Conservation (phyloP, 2,797 vertebrate species). For the Mormyrus proboscirostris region DNA sequence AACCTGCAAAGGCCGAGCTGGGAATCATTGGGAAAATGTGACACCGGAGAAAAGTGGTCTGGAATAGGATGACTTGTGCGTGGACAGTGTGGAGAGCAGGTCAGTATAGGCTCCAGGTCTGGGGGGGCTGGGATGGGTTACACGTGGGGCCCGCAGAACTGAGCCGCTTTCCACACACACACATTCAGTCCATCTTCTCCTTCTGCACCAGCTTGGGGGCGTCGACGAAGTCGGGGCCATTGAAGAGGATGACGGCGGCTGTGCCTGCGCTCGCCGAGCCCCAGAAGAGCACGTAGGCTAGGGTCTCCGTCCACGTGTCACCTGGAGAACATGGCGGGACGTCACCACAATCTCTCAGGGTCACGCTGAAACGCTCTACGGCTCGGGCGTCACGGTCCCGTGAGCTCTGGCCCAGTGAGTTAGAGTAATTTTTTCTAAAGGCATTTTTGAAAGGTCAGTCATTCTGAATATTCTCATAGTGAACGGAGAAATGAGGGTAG, state of each 20-base stretch:
- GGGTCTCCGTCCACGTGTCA: constrained; percentile 90
- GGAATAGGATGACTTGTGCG: neutral
- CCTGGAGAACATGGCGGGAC: constrained; percentile 56
- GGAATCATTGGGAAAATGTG: neutral
- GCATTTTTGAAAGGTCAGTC: neutral
- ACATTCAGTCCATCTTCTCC: constrained; percentile 98
- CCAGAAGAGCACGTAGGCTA: constrained; percentile 94
- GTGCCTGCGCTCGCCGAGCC: constrained; percentile 81
- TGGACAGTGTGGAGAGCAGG: constrained; percentile 64
- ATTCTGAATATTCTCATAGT: neutral
- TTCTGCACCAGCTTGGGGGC: constrained; percentile 88
- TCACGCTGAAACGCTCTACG: neutral
- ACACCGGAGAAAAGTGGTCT: neutral
- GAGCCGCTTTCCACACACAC: constrained; percentile 94
- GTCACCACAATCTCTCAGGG: neutral
- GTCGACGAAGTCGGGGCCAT: constrained; percentile 91
- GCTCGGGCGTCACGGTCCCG: neutral
- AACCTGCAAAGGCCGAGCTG: neutral
- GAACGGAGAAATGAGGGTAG: neutral
- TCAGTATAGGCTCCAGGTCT: constrained; percentile 83
- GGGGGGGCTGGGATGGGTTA: constrained; percentile 51
- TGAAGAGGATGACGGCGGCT: constrained; percentile 85
- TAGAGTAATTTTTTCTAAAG: neutral
- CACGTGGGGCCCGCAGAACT: constrained; percentile 65
- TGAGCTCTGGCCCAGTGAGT: neutral